Base-by-base conservation (phyloP, 1,140 invertebrate genomes). In the Leguminivora glycinivorella region DNA sequence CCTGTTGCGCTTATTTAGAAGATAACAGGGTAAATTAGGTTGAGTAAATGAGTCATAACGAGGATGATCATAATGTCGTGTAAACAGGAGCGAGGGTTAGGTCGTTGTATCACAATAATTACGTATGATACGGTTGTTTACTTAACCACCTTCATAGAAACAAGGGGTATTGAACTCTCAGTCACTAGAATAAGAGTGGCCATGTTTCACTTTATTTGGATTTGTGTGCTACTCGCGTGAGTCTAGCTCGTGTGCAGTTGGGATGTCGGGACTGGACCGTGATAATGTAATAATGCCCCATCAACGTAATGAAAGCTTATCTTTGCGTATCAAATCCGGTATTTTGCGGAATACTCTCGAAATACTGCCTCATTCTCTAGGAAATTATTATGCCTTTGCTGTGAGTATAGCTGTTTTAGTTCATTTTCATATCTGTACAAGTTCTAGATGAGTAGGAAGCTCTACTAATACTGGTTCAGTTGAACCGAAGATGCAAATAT, bases 251-350 rank as follows among this genome's bases (percentile, higher is more conserved):
- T 52, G 47, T 22, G n/a, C 0, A 29, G 14, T 2, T 29, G 24
- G 25, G 58, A 63, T 29, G 58, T 4, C 58, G 56, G 56, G 56
- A 63, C 29, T n/a, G 58, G 47, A 9, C 58, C 26, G 17, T 12
- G 58, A 63, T 63, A 63, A 63, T 22, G 22, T 7, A 63, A 63
- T 63, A 63, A 63, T 31, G 58, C 17, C 29, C 58, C 26, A 63
- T 63, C 58, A 17, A 29, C 58, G 58, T 63, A 63, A 63, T 63
- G 58, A 63, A 63, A 19, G 5, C 26, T 63, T 63, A 63, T 31
- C 58, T 34, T 29, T 63, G 34, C 10, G n/a, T 17, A 63, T 34
- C 26, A 26, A 29, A 63, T 63, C 58, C 58, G 25, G 58, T 63
- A 9, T 34, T 63, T 63, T 29, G 58, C 26, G 58, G 58, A 29